Base-by-base conservation (phyloP, 2,797 vertebrate genomes). In the Enteromius thamalakanensis region DNA sequence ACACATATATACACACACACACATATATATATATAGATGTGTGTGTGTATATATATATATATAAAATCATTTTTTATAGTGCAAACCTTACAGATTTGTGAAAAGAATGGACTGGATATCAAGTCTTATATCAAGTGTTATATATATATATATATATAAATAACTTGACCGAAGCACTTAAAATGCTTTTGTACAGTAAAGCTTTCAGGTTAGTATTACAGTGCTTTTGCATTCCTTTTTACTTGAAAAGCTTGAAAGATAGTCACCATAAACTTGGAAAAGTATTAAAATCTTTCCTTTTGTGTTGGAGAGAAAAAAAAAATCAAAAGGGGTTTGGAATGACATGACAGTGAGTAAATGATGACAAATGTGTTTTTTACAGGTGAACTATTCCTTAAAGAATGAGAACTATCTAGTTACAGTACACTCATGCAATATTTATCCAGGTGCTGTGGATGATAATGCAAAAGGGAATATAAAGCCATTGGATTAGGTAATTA, bases 401-500 rank as follows among this genome's bases (percentile, higher is more conserved):
- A 23, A 34, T 40, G 6, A 15, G 7, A 76, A n/a, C 8, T 75
- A 75, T 58, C 32, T 14, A 32, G 40, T 55, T 37, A 40, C 40
- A 9, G 40, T 40, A 15, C 8, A 55, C 12, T 55, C 32, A 40
- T 40, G 32, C 19, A 53, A 53, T 40, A 40, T 75, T 23, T 55
- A 58, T 75, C 11, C 32, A 75, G 32, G 21, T 42, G 74, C 6
- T 26, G n/a, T 58, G 74, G 14, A 40, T 58, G 21, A 58, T 5
- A 75, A 58, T 23, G 34, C 7, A 40, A 75, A 75, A 40, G 12
- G 19, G 2, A 23, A 58, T 58, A 40, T 23, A 60, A 76, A n/a
- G 74, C 21, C n/a, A 40, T 40, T 26, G n/a, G 34, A 60, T 76
- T 60, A 42, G 34, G n/a, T 17, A 40, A 60, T 60, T 60, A 76